These are phyloP conservation scores for Varecia variegata DNA, from an alignment of 2,797 vertebrate genomes.

Conservation along the genomic window DNA sequence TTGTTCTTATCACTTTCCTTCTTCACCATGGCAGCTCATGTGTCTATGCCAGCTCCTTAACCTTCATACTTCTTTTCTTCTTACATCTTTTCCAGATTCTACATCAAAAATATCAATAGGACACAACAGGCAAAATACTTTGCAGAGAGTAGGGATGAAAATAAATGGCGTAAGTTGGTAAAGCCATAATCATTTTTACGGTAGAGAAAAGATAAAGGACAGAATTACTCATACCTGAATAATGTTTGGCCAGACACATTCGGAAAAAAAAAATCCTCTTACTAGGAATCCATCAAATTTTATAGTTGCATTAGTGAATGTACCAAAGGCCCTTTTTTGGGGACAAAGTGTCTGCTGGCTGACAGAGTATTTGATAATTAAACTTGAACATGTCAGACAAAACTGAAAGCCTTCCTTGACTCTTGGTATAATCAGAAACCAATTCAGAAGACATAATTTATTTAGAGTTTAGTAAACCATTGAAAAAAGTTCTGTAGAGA, in stretches of 20 bases:
- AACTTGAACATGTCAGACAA: slow-evolving; percentile 29
- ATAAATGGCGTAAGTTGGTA: background rate
- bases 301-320: background rate
- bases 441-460: slow-evolving; percentile 60
- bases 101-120: background rate
- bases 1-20: background rate
- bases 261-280: background rate
- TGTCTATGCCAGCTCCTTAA: accelerated
- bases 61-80: background rate
- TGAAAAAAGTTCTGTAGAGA: slow-evolving; percentile 62
- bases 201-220: slow-evolving; percentile 5
- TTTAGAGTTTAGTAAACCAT: slow-evolving; percentile 71
- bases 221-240: background rate
- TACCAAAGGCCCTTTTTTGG: slow-evolving; percentile 6
- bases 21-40: background rate
- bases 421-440: slow-evolving; percentile 48
- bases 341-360: slow-evolving; percentile 54
- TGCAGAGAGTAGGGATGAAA: accelerated
- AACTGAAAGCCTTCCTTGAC: slow-evolving; percentile 31
- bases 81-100: background rate
- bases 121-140: background rate
- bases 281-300: background rate
- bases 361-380: slow-evolving; percentile 43
- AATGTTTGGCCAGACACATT: background rate
- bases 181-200: background rate